Base-by-base conservation (phyloP, 2,113 vertebrate species). In the Chaetura pelagica region DNA sequence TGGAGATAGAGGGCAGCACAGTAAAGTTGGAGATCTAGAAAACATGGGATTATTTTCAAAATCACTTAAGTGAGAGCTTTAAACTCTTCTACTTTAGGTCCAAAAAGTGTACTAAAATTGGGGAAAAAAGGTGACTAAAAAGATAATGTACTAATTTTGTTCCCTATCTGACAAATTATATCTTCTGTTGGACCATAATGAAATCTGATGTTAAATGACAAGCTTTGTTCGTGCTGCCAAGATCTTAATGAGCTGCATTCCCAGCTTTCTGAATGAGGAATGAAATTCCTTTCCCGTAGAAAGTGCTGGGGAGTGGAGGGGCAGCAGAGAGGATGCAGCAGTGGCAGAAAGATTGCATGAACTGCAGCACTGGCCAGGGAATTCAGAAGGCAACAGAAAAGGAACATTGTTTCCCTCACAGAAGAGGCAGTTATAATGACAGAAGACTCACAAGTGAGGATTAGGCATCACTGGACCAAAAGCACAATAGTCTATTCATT, bases 171-270 rank as follows among this genome's bases (percentile, higher is more conserved):
- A 84, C 16, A 81, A 27, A 58, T 73, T 52, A 0, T 30, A 12
- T 89, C 30, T 62, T 73, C 84, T 77, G 8, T 62, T 63, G 26
- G 63, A n/a, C 66, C 6, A 0, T 34, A 52, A 89, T 69, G 55
- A 86, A 55, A 66, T 63, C 15, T 40, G 77, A 64, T 76, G n/a
- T 59, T 64, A 80, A 87, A 76, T 52, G 18, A 86, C 59, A 92
- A 73, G 35, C 35, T 81, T 76, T 8, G 2, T 44, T 89, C 51
- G n/a, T 32, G 73, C 84, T 81, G 87, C 87, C 48, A 81, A 92
- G 69, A 51, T 40, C 75, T 84, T 89, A 96, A 95, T 49, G 84
- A 96, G 93, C 89, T 81, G 46, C 27, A 49, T 89, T 92, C 86
- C 67, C 91, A 80, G 51, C 35, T 62, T 89, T 57, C 79, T 84